A percentile compares a stretch with the other conserved stretches of the same genome.
phyloP scores from a whole-genome alignment of 1,140 invertebrate genomes.

The Lucilia sericata region DNA sequence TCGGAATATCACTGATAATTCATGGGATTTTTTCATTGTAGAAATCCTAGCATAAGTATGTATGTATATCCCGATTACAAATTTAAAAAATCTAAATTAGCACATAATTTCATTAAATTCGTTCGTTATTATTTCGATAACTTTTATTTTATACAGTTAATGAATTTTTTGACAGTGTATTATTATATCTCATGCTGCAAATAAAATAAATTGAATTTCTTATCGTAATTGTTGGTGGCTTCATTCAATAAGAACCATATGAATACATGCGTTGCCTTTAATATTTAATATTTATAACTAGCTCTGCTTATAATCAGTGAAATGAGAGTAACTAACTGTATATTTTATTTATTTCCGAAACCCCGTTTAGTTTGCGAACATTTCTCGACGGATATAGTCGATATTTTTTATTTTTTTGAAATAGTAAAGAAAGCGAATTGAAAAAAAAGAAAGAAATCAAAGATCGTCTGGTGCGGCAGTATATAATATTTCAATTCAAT shows the following conservation, averaged over 20 bases:
- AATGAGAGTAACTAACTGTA: neutral
- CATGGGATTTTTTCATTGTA: too few species aligned
- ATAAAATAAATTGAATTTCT: conserved; percentile 40
- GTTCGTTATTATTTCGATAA: too few species aligned
- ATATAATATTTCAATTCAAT: conserved; percentile 8
- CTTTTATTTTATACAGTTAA: neutral
- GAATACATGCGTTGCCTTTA: conserved; percentile 30
- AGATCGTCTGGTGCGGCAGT: neutral
- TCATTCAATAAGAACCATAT: conserved; percentile 5
- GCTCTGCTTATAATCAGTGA: conserved; percentile 16
- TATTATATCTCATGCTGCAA: conserved; percentile 35
- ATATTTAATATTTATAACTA: conserved; percentile 9
- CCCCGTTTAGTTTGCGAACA: conserved; percentile 35
- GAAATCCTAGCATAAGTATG: too few species aligned
- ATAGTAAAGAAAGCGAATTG: neutral
- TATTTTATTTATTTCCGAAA: conserved; percentile 12
- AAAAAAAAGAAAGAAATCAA: neutral
- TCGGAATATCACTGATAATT: too few species aligned
- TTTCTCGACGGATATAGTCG: conserved; percentile 24
- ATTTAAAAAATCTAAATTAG: too few species aligned
- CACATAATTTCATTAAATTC: too few species aligned
- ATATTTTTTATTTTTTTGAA: conserved; percentile 23
- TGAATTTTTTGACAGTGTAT: conserved; percentile 8
- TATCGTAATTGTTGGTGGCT: conserved; percentile 12
- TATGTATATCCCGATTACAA: too few species aligned